phyloP scores from a whole-genome alignment of 23 tunicate species.

The Clavelina lepadiformis region DNA sequence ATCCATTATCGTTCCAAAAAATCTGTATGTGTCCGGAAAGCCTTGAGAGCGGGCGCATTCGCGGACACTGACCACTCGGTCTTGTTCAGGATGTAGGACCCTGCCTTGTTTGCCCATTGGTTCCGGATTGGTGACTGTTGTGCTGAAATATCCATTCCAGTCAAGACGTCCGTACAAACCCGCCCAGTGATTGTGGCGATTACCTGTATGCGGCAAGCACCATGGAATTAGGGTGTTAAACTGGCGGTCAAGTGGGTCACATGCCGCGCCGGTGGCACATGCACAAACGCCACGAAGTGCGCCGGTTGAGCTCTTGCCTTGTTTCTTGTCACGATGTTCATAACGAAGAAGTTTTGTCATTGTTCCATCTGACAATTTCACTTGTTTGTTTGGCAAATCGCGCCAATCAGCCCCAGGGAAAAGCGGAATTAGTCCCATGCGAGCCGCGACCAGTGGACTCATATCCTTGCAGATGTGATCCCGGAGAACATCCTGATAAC shows the following conservation, averaged over 20 bases:
- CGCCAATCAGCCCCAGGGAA: constrained; percentile 91
- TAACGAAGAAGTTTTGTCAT: constrained; percentile 52
- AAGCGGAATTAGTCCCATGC: constrained; percentile 66
- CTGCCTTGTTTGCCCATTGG: constrained; percentile 98
- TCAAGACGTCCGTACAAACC: constrained; percentile 82
- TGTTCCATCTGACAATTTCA: constrained; percentile 71
- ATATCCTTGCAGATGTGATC: constrained; percentile 83
- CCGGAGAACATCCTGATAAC: constrained; percentile 44
- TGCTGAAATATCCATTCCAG: constrained; percentile 91
- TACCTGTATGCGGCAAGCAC: constrained; percentile 87
- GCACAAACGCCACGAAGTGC: constrained; percentile 73
- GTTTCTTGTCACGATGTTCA: constrained; percentile 67
- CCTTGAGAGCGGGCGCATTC: constrained; percentile 97
- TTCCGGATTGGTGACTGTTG: constrained; percentile 80
- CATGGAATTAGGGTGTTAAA: constrained; percentile 81
- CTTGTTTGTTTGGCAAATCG: constrained; percentile 70
- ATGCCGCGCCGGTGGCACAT: constrained; percentile 52
- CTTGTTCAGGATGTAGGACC: constrained; percentile 81
- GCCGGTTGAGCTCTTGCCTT: constrained; percentile 73
- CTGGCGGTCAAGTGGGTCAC: constrained; percentile 81
- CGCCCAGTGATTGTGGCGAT: constrained; percentile 90
- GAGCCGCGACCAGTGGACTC: constrained; percentile 67
- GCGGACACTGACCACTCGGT: constrained; percentile 80
- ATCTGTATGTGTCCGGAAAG: constrained; percentile 84
- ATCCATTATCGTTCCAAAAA: constrained; percentile 66